Evolutionary conservation across 2,888 invertebrate species (phyloP), one percentile per base, ranked within the genome.

Genomic region (Masnerella sp.): DNA sequence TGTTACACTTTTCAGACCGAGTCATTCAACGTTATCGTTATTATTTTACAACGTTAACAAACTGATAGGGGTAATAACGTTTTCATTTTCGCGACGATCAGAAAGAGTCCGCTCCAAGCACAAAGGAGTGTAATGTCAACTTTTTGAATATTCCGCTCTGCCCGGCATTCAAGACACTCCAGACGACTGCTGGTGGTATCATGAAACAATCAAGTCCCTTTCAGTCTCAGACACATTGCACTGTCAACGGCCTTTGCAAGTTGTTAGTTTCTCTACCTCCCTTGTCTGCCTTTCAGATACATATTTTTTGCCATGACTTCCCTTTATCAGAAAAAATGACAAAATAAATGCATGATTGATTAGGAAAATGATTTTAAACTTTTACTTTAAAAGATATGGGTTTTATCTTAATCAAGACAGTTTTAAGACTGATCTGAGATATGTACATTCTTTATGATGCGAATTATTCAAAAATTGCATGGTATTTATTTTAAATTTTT

Each of bases 121-220:
- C 7, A 51, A 52, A 59, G 25, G 17, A 18, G n/a, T 14, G 17
- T 25, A 47, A 45, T 38, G 40, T 40, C 30, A 61, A 61, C 36
- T 59, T 61, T 61, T 54, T 30, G 61, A 69, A 61, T 52, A 54
- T 54, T 47, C 40, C 32, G 32, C 28, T 40, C 9, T 25, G 32
- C 32, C 20, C 5, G 45, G 5, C 5, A 69, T 61, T 69, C 25
- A 49, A 61, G 54, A 36, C n/a, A 59, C 68, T 30, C 22, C 36
- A 54, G 54, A 61, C 51, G 36, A 59, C 61, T 52, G 54, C 42
- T 62, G 34, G 56, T 49, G 62, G 62, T 70, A 70, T 62, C 62
- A 49, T 30, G 42, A 70, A 70, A 70, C 62, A 61, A 70, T 70
- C 70, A 70, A 62, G 34, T 49, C 56, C 54, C 49, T 62, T 59